Percentiles rank a stretch among this genome's conserved stretches.
Conservation (phyloP, 2,113 vertebrate species). For the Mixornis gularis region DNA sequence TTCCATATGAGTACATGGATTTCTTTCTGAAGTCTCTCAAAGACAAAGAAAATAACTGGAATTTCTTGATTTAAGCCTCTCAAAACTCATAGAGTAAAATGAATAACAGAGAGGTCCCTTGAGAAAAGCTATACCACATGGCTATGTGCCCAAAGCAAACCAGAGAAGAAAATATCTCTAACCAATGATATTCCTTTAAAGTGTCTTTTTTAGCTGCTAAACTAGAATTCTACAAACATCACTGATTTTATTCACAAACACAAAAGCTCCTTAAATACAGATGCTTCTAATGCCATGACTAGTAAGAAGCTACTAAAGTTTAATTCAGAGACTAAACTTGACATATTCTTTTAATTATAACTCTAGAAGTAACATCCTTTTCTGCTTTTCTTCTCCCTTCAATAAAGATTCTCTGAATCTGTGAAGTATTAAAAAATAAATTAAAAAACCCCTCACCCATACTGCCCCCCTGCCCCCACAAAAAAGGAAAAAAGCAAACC, state of each 20-base stretch:
- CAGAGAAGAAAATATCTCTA: not conserved
- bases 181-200: not conserved
- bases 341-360: not conserved
- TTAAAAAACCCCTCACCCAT: not conserved
- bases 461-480: not conserved
- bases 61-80: not conserved
- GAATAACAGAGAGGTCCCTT: not conserved
- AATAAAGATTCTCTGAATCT: not conserved
- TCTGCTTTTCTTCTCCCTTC: not conserved
- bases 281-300: not conserved
- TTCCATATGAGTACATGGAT: not conserved
- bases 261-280: not conserved
- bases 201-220: not conserved
- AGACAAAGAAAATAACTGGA: not conserved
- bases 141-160: not conserved
- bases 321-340: not conserved
- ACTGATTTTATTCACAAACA: not conserved
- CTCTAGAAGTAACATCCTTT: not conserved
- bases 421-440: not conserved
- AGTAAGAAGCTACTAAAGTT: not conserved
- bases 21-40: not conserved
- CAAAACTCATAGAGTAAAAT: not conserved
- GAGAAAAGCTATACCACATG: not conserved
- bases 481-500: not conserved
- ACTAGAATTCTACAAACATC: not conserved